Conservation (phyloP, 1,140 invertebrate species). For the Cydia amplana region DNA sequence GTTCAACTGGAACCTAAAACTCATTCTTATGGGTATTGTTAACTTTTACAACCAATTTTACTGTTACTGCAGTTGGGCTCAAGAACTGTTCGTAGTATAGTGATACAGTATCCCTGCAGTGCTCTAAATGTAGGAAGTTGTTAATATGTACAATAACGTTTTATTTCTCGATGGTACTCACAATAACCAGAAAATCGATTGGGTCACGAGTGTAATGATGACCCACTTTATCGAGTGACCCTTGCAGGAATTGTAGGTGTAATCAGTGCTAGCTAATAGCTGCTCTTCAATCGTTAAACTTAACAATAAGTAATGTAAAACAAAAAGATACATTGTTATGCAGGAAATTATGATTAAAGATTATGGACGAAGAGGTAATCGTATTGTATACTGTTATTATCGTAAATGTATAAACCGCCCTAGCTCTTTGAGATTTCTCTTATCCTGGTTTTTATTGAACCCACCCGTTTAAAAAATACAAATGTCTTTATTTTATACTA, state of each 20-base stretch:
- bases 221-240: slow-evolving; percentile 26
- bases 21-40: background rate
- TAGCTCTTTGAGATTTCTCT: too few relatives aligned
- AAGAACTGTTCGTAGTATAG: background rate
- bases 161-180: slow-evolving; percentile 2
- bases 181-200: slow-evolving; percentile 24
- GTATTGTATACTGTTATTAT: too few relatives aligned
- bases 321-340: background rate
- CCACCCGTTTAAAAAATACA: too few relatives aligned
- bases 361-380: too few relatives aligned
- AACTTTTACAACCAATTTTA: background rate
- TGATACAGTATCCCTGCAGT: background rate
- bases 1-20: background rate
- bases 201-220: slow-evolving; percentile 22
- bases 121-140: background rate
- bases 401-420: too few relatives aligned
- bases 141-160: background rate
- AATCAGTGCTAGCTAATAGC: slow-evolving; percentile 8
- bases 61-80: background rate
- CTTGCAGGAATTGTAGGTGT: too few relatives aligned
- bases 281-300: background rate
- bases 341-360: background rate
- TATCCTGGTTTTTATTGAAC: too few relatives aligned
- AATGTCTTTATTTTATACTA: too few relatives aligned
- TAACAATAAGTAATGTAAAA: background rate